Evolutionary conservation across 1,140 invertebrate species (phyloP).

Genomic region (Tetragonula clypearis): DNA sequence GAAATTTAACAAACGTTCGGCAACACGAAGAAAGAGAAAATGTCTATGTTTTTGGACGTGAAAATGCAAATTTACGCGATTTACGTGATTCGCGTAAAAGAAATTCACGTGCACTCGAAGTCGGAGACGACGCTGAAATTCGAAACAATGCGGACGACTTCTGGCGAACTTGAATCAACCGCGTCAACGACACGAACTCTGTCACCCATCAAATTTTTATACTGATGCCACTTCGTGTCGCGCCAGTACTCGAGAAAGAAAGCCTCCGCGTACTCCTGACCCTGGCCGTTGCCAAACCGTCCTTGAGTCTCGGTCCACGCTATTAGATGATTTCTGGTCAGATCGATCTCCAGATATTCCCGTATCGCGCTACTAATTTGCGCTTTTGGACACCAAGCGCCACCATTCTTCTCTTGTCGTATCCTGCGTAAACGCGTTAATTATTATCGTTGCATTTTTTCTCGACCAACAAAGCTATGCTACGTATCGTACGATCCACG

Average conservation of each 20-base stretch:
- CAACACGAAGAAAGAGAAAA: no score
- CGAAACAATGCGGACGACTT: conserved; percentile 29
- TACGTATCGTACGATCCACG: no score
- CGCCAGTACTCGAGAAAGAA: conserved; percentile 95
- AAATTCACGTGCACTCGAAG: background rate
- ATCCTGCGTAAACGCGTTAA: conserved; percentile 85
- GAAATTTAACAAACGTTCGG: no score
- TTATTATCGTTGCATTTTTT: background rate
- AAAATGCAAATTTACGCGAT: no score
- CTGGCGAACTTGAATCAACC: background rate
- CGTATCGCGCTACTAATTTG: conserved; percentile 88
- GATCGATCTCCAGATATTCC: conserved; percentile 94
- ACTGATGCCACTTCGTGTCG: conserved; percentile 88
- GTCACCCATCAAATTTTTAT: conserved; percentile 88
- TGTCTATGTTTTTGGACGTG: no score
- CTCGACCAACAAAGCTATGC: background rate
- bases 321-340: conserved; percentile 89
- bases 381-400: conserved; percentile 96
- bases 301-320: conserved; percentile 95
- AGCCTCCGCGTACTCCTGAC: conserved; percentile 92
- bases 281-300: conserved; percentile 96
- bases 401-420: conserved; percentile 92
- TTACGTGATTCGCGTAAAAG: no score
- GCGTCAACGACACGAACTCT: conserved; percentile 83
- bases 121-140: background rate